Percentiles rank a stretch among this genome's conserved stretches.
Evolutionary conservation across 2,888 invertebrate genomes (phyloP).

Genomic region (Lasioglossum figueresi): DNA sequence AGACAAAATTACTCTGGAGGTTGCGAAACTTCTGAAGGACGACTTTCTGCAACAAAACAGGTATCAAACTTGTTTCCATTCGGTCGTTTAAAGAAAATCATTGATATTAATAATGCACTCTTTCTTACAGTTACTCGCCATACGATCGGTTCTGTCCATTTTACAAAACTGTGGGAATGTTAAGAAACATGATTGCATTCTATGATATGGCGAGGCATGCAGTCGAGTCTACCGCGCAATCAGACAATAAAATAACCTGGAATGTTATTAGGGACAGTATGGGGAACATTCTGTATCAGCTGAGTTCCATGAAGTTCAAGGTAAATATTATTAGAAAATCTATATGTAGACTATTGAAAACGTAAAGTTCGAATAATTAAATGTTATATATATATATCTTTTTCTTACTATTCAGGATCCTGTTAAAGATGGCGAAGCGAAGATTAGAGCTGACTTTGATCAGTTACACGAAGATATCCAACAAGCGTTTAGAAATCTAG

Average conservation of each 20-base stretch:
- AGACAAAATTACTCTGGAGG: conserved; percentile 99
- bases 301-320: conserved; percentile 99
- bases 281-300: conserved; percentile 97
- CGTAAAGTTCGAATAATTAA: not conserved
- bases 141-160: conserved; percentile 99
- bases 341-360: not conserved
- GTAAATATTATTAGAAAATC: conserved; percentile 83
- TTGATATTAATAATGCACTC: not conserved
- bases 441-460: conserved; percentile 98
- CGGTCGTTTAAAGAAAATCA: not conserved
- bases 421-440: conserved; percentile 98
- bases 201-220: conserved; percentile 99
- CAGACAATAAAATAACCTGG: conserved; percentile 99
- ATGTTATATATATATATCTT: not conserved
- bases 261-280: conserved; percentile 98
- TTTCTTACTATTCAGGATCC: conserved; percentile 89
- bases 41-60: conserved; percentile 99
- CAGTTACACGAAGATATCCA: conserved; percentile 98
- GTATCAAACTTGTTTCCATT: conserved; percentile 79
- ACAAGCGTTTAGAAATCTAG: conserved; percentile 98
- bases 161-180: conserved; percentile 99
- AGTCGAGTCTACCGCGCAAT: conserved; percentile 98
- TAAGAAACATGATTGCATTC: conserved; percentile 98
- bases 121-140: conserved; percentile 89
- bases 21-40: conserved; percentile 98